A percentile compares a stretch with the other conserved stretches of the same genome.
Evolutionary conservation across 2,888 invertebrate species (phyloP).

Genomic region (Mesopsocus fuscifrons): DNA sequence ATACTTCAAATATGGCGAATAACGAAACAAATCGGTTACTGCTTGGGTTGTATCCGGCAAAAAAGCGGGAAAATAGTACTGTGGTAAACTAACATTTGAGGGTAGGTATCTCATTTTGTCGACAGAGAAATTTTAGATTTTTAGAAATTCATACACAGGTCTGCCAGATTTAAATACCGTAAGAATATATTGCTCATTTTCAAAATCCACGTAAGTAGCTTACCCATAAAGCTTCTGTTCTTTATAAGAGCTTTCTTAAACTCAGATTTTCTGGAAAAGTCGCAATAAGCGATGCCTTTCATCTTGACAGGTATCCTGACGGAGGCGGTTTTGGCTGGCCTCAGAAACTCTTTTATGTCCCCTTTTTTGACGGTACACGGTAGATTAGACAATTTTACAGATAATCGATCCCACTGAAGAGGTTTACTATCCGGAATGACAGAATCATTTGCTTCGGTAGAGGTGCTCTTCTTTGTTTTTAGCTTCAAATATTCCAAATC

Average conservation of each 20-base stretch:
- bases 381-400: slow-evolving; percentile 56
- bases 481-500: slow-evolving; percentile 47
- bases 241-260: slow-evolving; percentile 61
- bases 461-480: slow-evolving; percentile 20
- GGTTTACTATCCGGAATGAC: slow-evolving; percentile 29
- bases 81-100: no score
- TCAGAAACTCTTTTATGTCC: slow-evolving; percentile 68
- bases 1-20: no score
- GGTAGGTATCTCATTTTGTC: no score
- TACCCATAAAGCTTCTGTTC: slow-evolving; percentile 71
- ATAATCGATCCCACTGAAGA: slow-evolving; percentile 32
- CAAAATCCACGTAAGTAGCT: no score
- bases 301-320: slow-evolving; percentile 57
- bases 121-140: no score
- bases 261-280: slow-evolving; percentile 66
- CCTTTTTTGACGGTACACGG: slow-evolving; percentile 64
- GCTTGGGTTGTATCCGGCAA: no score
- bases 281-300: slow-evolving; percentile 78
- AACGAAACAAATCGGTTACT: no score
- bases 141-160: no score
- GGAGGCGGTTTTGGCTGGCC: slow-evolving; percentile 56
- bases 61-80: no score
- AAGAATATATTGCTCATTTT: no score
- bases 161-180: no score
- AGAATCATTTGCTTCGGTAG: slow-evolving; percentile 14